Evolutionary conservation across 1,140 invertebrate species (phyloP), one percentile per base, ranked within the genome.

Genomic region (Drosophila parvula): DNA sequence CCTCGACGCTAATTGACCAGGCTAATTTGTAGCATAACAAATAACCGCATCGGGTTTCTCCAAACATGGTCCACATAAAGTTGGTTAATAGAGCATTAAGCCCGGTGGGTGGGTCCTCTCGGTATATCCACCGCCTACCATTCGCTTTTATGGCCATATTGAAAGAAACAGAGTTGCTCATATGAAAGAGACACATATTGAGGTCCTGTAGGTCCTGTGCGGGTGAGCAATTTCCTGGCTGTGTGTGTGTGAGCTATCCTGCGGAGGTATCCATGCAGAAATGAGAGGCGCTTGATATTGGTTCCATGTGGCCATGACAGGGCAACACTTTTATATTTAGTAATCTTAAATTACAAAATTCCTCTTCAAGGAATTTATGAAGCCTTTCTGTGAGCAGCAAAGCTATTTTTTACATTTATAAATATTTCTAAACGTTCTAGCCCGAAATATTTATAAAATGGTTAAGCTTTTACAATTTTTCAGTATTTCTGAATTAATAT

Each of bases 1-100:
- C 51, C 51, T 59, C 38, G 57, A 57, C 75, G 67, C 82, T 86
- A 82, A 86, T 88, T 86, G 82, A 60, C 71, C 62, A 30, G 67
- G 62, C 79, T 77, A 86, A 88, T 86, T 81, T 79, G 69, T 53
- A 75, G 78, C 74, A 81, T 48, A 88, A 79, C 82, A 79, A 88
- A 85, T 78, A 88, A 69, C 83, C 83, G 43, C 62, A 64, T 36
- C 56, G 63, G 74, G 32, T 8, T 27, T 51, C 32, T 28, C 16
- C 48, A 45, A 79, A 65, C 41, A 57, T 55, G 55, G 63, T 59
- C 36, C 47, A 53, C 78, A 59, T 65, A 82, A 74, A 78, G 69
- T 76, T 81, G 55, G 75, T 68, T 86, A 86, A 73, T 74, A 69
- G 75, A 74, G 59, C 56, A 78, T 81, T 79, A 77, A 79, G 69